These are phyloP conservation scores for Zeuzera pyrina DNA, from an alignment of 2,888 invertebrate species.

Conservation along the genomic window DNA sequence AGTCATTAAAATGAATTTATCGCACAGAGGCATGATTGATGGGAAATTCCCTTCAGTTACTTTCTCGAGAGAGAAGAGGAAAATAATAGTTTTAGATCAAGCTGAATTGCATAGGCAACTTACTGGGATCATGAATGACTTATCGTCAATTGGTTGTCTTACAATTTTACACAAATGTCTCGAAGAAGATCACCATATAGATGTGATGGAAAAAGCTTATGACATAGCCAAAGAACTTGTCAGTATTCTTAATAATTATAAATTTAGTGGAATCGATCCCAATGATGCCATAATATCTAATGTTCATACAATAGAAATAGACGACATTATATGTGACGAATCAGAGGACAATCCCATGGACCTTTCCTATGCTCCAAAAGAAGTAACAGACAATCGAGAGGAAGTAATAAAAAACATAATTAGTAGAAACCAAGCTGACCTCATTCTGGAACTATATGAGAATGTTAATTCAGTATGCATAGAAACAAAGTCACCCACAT, in stretches of 20 bases:
- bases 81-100: conserved; percentile 82
- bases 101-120: conserved; percentile 77
- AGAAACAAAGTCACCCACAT: too few species aligned
- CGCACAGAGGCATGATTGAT: conserved; percentile 88
- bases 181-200: conserved; percentile 79
- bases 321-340: too few species aligned
- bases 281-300: conserved; percentile 17
- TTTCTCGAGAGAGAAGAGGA: conserved; percentile 83
- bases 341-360: too few species aligned
- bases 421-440: conserved; percentile 62
- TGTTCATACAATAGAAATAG: too few species aligned
- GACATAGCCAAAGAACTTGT: conserved; percentile 66
- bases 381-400: conserved; percentile 7
- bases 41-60: conserved; percentile 84
- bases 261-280: conserved; percentile 55
- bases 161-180: conserved; percentile 78
- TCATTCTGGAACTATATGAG: conserved; percentile 68
- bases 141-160: conserved; percentile 79
- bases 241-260: conserved; percentile 70
- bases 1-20: conserved; percentile 76
- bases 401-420: conserved; percentile 72
- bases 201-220: conserved; percentile 77
- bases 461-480: too few species aligned
- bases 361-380: conserved; percentile 10
- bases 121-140: conserved; percentile 76